Conservation (phyloP, 2,113 vertebrate genomes). For the Gymnarchus niloticus region DNA sequence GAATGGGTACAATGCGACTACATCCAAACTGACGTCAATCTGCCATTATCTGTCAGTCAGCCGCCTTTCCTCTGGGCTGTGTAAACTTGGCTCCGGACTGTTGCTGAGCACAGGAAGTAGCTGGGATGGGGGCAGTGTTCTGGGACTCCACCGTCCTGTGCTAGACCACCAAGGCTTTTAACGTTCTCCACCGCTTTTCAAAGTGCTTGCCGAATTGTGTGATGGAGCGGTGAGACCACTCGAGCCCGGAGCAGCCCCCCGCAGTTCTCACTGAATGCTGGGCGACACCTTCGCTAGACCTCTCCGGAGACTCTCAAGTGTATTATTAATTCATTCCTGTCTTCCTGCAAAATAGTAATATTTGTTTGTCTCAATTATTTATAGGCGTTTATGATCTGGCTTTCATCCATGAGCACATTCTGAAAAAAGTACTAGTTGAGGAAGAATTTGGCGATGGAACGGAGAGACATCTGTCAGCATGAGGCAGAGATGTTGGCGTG, state of each 20-base stretch:
- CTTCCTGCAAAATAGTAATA: background rate
- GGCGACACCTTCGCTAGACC: background rate
- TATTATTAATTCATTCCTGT: background rate
- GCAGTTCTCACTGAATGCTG: background rate
- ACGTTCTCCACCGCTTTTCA: constrained; percentile 26
- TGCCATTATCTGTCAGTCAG: no score
- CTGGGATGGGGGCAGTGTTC: background rate
- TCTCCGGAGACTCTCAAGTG: background rate
- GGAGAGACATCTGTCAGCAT: background rate
- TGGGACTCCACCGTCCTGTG: constrained; percentile 56
- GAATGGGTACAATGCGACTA: no score
- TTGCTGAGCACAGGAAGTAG: no score
- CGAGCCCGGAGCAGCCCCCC: no score
- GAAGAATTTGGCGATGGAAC: background rate
- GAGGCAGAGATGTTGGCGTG: background rate
- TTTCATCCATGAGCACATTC: background rate
- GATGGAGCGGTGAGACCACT: background rate
- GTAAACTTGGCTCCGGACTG: no score
- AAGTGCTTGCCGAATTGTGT: background rate
- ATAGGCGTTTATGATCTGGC: background rate
- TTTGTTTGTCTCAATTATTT: constrained; percentile 17
- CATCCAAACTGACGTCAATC: no score
- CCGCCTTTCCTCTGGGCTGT: no score
- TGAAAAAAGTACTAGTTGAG: background rate
- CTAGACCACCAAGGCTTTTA: constrained; percentile 66